These are phyloP conservation scores for Oxycera nigricornis DNA, from an alignment of 2,888 invertebrate genomes.

Conservation along the genomic window DNA sequence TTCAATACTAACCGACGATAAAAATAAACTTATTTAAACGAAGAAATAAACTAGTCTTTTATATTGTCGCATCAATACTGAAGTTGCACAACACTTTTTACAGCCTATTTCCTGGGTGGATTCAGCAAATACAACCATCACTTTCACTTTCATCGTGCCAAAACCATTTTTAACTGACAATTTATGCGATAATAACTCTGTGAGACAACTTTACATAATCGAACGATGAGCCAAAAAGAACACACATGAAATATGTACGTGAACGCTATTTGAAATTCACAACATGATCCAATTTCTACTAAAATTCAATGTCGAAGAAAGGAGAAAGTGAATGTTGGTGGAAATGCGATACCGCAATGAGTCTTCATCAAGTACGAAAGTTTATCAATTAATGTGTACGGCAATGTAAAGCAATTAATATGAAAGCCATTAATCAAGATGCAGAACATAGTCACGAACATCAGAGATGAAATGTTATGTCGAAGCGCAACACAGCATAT, in stretches of 20 bases:
- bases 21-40: too few species aligned
- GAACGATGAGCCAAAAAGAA: not conserved
- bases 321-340: not conserved
- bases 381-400: too few species aligned
- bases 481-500: too few species aligned
- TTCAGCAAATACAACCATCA: not conserved
- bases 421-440: too few species aligned
- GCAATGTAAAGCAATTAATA: too few species aligned
- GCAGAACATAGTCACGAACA: too few species aligned
- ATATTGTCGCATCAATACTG: too few species aligned
- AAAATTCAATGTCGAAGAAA: conserved; percentile 22
- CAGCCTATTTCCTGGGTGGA: not conserved
- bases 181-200: not conserved
- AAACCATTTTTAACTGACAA: not conserved
- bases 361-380: too few species aligned
- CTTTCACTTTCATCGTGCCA: not conserved
- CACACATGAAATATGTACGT: not conserved
- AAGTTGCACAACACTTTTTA: too few species aligned
- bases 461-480: too few species aligned
- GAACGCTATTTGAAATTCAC: not conserved
- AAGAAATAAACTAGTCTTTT: too few species aligned
- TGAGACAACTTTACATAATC: not conserved
- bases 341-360: not conserved
- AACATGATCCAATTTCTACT: not conserved
- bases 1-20: too few species aligned